Conservation (phyloP, 2,888 invertebrate species). For the Drosophila tanythrix region DNA sequence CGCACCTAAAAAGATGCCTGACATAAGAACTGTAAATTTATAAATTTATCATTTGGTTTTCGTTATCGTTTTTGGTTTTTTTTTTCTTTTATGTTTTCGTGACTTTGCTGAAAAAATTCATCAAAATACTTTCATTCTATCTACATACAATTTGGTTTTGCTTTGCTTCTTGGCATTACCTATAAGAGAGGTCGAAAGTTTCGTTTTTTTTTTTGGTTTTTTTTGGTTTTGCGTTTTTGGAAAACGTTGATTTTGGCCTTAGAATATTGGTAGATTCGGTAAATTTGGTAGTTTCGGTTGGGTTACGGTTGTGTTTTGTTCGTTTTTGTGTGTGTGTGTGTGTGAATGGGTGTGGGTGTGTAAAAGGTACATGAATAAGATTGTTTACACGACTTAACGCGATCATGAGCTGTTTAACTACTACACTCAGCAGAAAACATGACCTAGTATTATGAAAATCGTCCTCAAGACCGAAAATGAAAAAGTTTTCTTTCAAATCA, state of each 20-base stretch:
- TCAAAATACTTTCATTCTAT: slow-evolving; percentile 66
- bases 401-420: slow-evolving; percentile 10
- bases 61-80: background rate
- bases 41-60: slow-evolving; percentile 27
- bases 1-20: slow-evolving; percentile 57
- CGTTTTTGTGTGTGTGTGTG: slow-evolving; percentile 23
- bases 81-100: background rate
- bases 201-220: slow-evolving; percentile 25
- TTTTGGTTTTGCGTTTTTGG: slow-evolving; percentile 64
- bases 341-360: slow-evolving; percentile 23
- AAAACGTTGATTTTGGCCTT: slow-evolving; percentile 75
- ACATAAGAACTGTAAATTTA: slow-evolving; percentile 39
- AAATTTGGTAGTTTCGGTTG: slow-evolving; percentile 68
- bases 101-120: slow-evolving; percentile 57
- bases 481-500: background rate
- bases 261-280: slow-evolving; percentile 54
- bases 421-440: background rate
- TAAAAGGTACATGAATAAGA: slow-evolving; percentile 71
- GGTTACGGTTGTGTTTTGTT: slow-evolving; percentile 47
- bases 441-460: background rate
- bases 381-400: slow-evolving; percentile 58
- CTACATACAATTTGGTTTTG: slow-evolving; percentile 45
- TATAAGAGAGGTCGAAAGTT: slow-evolving; percentile 69
- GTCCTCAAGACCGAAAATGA: fast-evolving
- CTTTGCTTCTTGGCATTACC: slow-evolving; percentile 54